These are phyloP conservation scores for Cephus pulcher DNA, from an alignment of 2,888 invertebrate species.

Conservation along the genomic window DNA sequence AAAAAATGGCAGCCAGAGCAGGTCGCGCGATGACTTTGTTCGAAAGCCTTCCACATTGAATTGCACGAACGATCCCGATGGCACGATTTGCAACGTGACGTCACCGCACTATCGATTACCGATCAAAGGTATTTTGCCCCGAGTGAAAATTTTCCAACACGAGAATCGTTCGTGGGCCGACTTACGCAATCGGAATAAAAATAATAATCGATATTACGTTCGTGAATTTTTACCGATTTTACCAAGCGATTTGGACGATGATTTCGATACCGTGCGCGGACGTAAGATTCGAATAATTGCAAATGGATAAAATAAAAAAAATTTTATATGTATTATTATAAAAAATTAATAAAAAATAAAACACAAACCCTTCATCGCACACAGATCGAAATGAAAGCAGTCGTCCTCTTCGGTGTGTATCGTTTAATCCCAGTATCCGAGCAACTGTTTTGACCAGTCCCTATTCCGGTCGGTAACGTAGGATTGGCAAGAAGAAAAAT, in stretches of 20 bases:
- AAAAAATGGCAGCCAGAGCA: background rate
- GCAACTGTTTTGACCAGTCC: background rate
- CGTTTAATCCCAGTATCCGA: background rate
- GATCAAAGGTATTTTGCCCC: no score
- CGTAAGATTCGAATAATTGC: background rate
- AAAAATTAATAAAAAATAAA: no score
- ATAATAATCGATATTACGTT: background rate
- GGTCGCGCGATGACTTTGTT: background rate
- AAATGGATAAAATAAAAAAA: background rate
- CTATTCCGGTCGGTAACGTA: background rate
- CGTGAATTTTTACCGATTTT: background rate
- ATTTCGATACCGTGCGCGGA: background rate
- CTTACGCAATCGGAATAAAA: background rate
- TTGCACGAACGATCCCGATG: no score
- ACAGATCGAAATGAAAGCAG: background rate
- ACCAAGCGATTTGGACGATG: background rate
- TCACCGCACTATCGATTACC: no score
- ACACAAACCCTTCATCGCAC: no score
- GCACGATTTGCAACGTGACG: no score
- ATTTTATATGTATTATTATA: no score
- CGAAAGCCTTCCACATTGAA: no score
- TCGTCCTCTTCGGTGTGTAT: background rate
- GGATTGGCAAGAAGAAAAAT: background rate
- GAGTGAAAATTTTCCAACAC: no score
- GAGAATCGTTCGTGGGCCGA: no score